Evolutionary conservation across 1,140 invertebrate species (phyloP).

Genomic region (Solenopsis invicta): DNA sequence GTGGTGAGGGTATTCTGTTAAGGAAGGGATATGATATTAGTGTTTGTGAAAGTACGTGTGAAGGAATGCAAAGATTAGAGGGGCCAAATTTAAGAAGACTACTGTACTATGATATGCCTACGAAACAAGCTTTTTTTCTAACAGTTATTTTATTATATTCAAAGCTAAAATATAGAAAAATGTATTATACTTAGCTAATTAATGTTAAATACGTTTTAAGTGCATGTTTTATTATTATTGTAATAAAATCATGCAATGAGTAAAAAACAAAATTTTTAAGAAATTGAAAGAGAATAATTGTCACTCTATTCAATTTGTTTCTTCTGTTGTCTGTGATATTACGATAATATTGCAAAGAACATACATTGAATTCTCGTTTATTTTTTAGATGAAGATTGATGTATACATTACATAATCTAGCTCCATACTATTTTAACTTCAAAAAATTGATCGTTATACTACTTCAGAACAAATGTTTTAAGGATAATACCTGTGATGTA

Average conservation of each 20-base stretch:
- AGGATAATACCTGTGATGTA: not conserved
- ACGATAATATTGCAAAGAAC: not conserved
- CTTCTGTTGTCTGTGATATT: not conserved
- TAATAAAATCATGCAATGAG: not conserved
- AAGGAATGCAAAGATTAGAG: too few relatives aligned
- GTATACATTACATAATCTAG: not conserved
- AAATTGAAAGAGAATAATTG: not conserved
- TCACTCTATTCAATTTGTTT: not conserved
- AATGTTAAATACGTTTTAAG: not conserved
- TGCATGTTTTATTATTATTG: not conserved
- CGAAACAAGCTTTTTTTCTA: not conserved
- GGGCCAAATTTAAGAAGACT: too few relatives aligned
- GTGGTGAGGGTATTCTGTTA: too few relatives aligned
- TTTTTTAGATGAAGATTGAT: not conserved
- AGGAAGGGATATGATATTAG: too few relatives aligned
- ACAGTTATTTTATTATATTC: not conserved
- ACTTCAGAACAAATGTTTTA: not conserved
- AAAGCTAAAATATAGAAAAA: not conserved
- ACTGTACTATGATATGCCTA: too few relatives aligned
- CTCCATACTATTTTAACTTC: not conserved
- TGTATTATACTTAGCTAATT: not conserved
- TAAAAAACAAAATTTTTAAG: not conserved
- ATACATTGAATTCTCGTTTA: not conserved
- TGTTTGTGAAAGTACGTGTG: too few relatives aligned
- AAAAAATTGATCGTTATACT: not conserved